Evolutionary conservation across 2,113 vertebrate genomes (phyloP).

Genomic region (Misgurnus anguillicaudatus): DNA sequence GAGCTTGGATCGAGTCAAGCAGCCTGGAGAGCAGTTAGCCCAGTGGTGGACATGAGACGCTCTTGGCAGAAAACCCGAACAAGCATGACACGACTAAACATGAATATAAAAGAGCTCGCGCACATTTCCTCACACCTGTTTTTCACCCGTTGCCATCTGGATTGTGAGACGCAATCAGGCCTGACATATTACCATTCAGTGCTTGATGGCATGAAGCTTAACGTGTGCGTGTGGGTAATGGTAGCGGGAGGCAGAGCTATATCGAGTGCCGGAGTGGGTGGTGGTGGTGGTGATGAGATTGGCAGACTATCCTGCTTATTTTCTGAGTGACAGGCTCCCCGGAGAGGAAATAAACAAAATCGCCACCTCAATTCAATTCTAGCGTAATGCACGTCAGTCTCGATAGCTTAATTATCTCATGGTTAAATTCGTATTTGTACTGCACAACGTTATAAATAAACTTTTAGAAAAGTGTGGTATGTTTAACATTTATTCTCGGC

Average conservation of each 20-base stretch:
- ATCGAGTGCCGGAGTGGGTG: constrained; percentile 38
- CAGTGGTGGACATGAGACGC: constrained; percentile 30
- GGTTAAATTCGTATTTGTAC: neutral
- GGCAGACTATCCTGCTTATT: constrained; percentile 40
- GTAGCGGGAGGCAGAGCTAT: constrained; percentile 29
- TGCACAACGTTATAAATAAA: constrained; percentile 18
- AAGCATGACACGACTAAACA: constrained; percentile 48
- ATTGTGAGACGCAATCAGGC: constrained; percentile 33
- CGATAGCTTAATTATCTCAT: neutral
- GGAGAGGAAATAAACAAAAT: constrained; percentile 21
- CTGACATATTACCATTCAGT: constrained; percentile 39
- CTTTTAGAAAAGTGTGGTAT: constrained; percentile 42
- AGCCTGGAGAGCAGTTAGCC: constrained; percentile 37
- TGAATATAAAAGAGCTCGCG: constrained; percentile 53
- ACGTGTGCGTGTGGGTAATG: constrained; percentile 25
- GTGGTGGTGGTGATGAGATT: constrained; percentile 32
- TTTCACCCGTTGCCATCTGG: constrained; percentile 54
- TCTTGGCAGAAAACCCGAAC: constrained; percentile 42
- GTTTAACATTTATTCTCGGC: neutral
- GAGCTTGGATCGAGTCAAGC: constrained; percentile 43
- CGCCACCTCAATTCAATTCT: constrained; percentile 36
- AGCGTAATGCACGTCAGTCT: neutral
- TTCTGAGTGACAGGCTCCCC: constrained; percentile 28
- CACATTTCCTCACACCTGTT: constrained; percentile 39
- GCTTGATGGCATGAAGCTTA: constrained; percentile 42